Evolutionary conservation across 2,113 vertebrate genomes (phyloP).

Genomic region (Gobiocypris rarus): DNA sequence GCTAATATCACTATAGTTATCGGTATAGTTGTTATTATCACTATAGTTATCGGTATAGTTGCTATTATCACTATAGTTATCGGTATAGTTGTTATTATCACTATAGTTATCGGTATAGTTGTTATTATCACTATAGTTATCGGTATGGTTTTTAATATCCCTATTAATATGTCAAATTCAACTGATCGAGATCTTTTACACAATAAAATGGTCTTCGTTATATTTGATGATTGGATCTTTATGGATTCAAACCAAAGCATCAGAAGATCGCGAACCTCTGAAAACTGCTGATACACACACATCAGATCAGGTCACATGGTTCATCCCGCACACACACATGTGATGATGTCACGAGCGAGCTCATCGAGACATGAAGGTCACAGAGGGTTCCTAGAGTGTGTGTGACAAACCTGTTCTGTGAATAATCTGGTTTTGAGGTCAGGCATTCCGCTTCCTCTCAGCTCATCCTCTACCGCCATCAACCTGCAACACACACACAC

Average conservation of each 20-base stretch:
- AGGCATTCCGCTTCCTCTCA: conserved; percentile 81
- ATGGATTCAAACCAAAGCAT: too few species aligned
- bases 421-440: conserved; percentile 93
- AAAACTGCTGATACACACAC: not conserved
- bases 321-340: not conserved
- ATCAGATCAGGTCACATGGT: not conserved
- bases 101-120: not conserved
- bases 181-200: too few species aligned
- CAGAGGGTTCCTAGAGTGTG: not conserved
- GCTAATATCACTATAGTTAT: not conserved
- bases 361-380: not conserved
- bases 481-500: conserved; percentile 69
- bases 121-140: not conserved
- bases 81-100: not conserved
- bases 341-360: not conserved
- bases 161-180: too few species aligned
- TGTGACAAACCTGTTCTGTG: conserved; percentile 90
- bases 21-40: not conserved
- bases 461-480: conserved; percentile 83
- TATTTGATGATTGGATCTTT: too few species aligned
- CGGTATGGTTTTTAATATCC: too few species aligned
- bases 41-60: too few species aligned
- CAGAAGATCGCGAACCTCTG: too few species aligned
- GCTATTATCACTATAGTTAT: not conserved
- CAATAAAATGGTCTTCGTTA: too few species aligned